Evolutionary conservation across 2,797 vertebrate genomes (phyloP), one percentile per base, ranked within the genome.

Genomic region (Microctenopoma lineatum): DNA sequence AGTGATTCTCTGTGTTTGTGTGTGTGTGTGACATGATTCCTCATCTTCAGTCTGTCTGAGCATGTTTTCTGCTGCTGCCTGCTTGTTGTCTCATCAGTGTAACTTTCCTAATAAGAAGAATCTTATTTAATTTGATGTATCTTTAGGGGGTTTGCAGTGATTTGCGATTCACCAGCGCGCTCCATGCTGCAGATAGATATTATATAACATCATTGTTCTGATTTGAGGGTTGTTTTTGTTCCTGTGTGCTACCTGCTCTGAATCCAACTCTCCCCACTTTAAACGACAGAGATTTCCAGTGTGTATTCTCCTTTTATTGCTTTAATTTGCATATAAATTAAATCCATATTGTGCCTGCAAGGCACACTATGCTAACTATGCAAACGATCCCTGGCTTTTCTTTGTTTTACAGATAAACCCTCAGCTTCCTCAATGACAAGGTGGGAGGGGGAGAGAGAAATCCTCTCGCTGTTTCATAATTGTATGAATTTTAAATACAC

Each of bases 261-360:
- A 85, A 79, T 82, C 81, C 66, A 76, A 69, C 64, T 64, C 72
- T 66, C 68, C 66, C 67, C 60, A 51, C 58, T 61, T 64, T 73
- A 87, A 90, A 87, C 84, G 55, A 77, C 66, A 25, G 39, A 87
- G 70, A 93, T 94, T 90, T 92, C 91, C 90, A 92, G 87, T 84
- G 86, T 92, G 90, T 92, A 89, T 90, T 91, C 90, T 89, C 86
- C 72, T 89, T 93, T 93, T 94, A 93, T 92, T 92, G 82, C 91
- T 87, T 85, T 89, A 70, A 94, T 95, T 95, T 95, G 91, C 94
- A 94, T 94, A 94, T 93, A 94, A 94, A 94, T 94, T 94, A 96
- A 97, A 96, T 94, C 94, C 94, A 96, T 96, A 96, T 96, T 96
- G 95, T 96, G 94, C 96, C 96, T 97, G 94, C 95, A 94, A 97